phyloP scores from a whole-genome alignment of 2,113 vertebrate species.

The Periophthalmodon schlosseri region DNA sequence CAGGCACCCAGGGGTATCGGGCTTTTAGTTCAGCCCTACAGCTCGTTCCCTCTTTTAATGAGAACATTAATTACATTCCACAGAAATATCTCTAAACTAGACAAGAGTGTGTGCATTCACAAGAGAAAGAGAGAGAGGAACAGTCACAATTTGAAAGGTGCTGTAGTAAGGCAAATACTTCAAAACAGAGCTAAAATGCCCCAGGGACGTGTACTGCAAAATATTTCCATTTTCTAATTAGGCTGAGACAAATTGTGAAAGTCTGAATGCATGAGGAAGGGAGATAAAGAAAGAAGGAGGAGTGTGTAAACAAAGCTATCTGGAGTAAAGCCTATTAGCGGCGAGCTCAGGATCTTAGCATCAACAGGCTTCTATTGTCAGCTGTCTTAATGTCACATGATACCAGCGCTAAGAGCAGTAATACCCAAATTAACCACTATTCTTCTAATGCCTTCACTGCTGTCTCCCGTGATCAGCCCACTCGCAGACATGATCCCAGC shows the following conservation, averaged over 20 bases:
- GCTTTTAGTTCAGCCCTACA: constrained; percentile 56
- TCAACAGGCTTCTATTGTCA: constrained; percentile 65
- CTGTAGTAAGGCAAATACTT: constrained; percentile 54
- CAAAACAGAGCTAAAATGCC: constrained; percentile 51
- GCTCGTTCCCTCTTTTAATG: constrained; percentile 65
- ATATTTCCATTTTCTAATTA: constrained; percentile 62
- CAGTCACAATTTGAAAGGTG: constrained; percentile 50
- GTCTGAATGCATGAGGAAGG: constrained; percentile 37
- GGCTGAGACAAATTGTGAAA: constrained; percentile 56
- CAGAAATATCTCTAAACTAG: constrained; percentile 48
- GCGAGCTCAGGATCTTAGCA: constrained; percentile 49
- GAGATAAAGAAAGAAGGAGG: constrained; percentile 53
- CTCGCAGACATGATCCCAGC: constrained; percentile 66
- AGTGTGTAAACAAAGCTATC: constrained; percentile 64
- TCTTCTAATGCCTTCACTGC: constrained; percentile 71
- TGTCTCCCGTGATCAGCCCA: constrained; percentile 69
- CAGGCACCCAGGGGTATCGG: constrained; percentile 35
- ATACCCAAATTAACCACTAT: constrained; percentile 72
- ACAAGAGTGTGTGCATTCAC: constrained; percentile 23
- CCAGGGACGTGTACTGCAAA: constrained; percentile 54
- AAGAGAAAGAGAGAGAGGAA: constrained; percentile 47
- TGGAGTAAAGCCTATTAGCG: constrained; percentile 56
- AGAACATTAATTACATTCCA: constrained; percentile 70
- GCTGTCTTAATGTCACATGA: constrained; percentile 69
- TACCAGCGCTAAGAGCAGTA: constrained; percentile 64